These are phyloP conservation scores for Porites australiensis DNA, from an alignment of 64 coral and sea anemone species.

Conservation along the genomic window DNA sequence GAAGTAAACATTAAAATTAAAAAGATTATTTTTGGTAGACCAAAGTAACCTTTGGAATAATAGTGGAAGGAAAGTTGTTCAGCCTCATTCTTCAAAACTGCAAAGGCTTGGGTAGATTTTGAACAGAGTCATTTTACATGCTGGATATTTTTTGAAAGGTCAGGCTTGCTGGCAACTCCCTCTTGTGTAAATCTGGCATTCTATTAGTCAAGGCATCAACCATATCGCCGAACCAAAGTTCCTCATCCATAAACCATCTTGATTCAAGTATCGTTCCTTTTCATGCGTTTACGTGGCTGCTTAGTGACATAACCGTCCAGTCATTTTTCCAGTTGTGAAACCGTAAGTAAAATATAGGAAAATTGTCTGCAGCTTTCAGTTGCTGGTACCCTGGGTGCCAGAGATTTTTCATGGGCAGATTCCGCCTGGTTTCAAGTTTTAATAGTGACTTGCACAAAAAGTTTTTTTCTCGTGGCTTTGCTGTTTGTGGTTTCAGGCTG, in stretches of 20 bases:
- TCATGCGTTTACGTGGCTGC: not conserved
- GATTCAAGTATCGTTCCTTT: not conserved
- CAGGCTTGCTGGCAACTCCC: not conserved
- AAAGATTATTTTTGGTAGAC: too few relatives aligned
- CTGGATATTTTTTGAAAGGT: not conserved
- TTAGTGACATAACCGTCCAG: not conserved
- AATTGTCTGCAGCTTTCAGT: too few relatives aligned
- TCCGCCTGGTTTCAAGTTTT: too few relatives aligned
- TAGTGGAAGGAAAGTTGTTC: not conserved
- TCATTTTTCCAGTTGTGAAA: slow-evolving; percentile 7
- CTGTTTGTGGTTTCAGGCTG: too few relatives aligned
- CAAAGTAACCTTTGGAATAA: not conserved
- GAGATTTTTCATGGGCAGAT: too few relatives aligned
- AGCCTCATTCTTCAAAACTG: not conserved
- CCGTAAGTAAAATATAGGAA: not conserved
- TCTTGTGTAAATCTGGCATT: not conserved
- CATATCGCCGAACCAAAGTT: not conserved
- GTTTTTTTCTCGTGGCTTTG: too few relatives aligned
- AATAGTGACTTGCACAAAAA: too few relatives aligned
- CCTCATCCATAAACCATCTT: not conserved
- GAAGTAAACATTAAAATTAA: too few relatives aligned
- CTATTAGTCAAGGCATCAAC: not conserved
- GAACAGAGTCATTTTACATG: not conserved
- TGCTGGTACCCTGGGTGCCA: too few relatives aligned
- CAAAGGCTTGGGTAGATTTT: not conserved